Percentiles rank a stretch among this genome's conserved stretches.
Evolutionary conservation across 2,888 invertebrate genomes (phyloP).

Genomic region (Caenorhabditis doughertyi): DNA sequence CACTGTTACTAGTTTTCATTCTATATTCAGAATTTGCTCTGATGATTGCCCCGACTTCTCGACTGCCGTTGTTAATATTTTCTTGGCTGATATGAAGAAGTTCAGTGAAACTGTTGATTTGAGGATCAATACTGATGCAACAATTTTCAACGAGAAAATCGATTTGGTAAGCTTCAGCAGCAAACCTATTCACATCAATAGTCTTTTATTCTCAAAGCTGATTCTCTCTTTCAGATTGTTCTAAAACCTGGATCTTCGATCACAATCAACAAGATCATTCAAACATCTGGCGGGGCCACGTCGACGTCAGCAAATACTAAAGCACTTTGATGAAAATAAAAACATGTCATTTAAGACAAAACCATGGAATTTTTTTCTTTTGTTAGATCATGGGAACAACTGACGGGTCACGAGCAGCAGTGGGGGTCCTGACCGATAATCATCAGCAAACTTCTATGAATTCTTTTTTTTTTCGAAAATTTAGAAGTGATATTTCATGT

Average conservation of each 20-base stretch:
- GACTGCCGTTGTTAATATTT: conserved; percentile 4
- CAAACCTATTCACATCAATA: no score
- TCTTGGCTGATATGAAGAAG: conserved; percentile 22
- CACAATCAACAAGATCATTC: conserved; percentile 28
- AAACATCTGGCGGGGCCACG: conserved; percentile 5
- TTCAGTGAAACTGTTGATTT: conserved; percentile 32
- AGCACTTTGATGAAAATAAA: conserved; percentile 19
- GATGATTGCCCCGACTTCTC: conserved; percentile 22
- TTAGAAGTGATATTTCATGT: conserved; percentile 14
- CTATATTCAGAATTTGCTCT: neutral
- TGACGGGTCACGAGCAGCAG: conserved; percentile 36
- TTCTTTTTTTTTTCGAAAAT: neutral
- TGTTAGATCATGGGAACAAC: conserved; percentile 15
- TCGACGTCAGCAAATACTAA: conserved; percentile 20
- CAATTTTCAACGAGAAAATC: conserved; percentile 39
- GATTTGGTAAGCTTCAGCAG: conserved; percentile 9
- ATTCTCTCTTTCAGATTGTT: conserved; percentile 30
- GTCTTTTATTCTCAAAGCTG: neutral
- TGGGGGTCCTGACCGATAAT: conserved; percentile 49
- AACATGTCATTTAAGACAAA: conserved; percentile 22
- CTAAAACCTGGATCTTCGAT: conserved; percentile 34
- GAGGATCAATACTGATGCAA: conserved; percentile 36
- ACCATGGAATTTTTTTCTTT: conserved; percentile 23
- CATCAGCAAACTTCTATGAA: conserved; percentile 15
- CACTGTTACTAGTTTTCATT: neutral